A percentile compares a stretch with the other conserved stretches of the same genome.
phyloP scores from a whole-genome alignment of 2,113 vertebrate genomes.

The Geococcyx californianus region DNA sequence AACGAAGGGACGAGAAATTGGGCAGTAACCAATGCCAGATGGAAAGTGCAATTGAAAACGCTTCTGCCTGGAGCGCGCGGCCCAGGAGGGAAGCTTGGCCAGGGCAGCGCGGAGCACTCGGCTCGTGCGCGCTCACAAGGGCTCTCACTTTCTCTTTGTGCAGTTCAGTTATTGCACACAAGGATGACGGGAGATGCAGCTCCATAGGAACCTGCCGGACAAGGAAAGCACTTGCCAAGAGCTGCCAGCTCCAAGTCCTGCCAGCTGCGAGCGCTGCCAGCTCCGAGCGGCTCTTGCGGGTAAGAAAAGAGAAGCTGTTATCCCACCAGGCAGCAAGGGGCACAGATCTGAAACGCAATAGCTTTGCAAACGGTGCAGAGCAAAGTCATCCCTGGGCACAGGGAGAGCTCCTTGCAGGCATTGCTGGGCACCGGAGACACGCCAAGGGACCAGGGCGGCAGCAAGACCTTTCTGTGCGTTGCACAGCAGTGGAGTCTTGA shows the following conservation, averaged over 20 bases:
- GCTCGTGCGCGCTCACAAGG: rapidly evolving
- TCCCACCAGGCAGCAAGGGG: background rate
- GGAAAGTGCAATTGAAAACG: background rate
- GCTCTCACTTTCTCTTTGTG: background rate
- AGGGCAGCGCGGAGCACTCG: rapidly evolving
- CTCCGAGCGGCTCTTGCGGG: background rate
- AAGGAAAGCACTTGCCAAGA: background rate
- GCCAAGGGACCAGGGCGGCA: background rate
- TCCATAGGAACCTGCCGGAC: background rate
- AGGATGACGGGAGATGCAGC: background rate
- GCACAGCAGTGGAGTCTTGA: too few relatives aligned
- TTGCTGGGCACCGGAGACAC: background rate
- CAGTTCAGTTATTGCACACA: background rate
- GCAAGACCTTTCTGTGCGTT: background rate
- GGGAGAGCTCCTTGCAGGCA: background rate
- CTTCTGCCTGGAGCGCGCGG: background rate
- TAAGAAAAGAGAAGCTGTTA: background rate
- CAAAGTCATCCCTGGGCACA: rapidly evolving
- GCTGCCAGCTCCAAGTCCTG: background rate
- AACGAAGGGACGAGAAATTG: background rate
- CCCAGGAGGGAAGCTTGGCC: background rate
- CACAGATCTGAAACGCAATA: background rate
- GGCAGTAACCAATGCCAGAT: background rate
- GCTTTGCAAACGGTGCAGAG: background rate
- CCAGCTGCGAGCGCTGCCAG: background rate